Evolutionary conservation across 2,113 vertebrate species (phyloP).

Genomic region (Calyptomena viridis): DNA sequence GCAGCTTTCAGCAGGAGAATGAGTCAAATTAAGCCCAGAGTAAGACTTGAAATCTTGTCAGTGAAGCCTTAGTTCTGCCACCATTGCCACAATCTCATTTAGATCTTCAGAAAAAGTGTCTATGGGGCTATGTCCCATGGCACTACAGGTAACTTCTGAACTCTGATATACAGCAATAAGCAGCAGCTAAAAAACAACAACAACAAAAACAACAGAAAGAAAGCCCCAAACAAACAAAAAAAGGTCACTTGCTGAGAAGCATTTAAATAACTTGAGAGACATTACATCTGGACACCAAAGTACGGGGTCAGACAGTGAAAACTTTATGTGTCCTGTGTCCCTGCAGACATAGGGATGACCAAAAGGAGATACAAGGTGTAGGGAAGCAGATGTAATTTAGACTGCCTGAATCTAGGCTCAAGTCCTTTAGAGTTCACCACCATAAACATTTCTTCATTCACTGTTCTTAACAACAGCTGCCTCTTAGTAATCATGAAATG

Average conservation of each 20-base stretch:
- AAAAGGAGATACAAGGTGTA: neutral
- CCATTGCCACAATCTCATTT: neutral
- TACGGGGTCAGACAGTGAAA: neutral
- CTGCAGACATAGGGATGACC: neutral
- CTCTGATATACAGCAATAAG: neutral
- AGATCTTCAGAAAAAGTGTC: neutral
- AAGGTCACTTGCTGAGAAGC: neutral
- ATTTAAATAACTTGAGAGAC: neutral
- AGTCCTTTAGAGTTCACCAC: neutral
- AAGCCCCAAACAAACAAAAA: neutral
- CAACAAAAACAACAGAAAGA: neutral
- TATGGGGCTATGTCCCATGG: neutral
- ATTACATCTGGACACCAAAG: neutral
- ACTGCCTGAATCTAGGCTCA: neutral
- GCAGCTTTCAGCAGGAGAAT: neutral
- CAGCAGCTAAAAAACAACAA: neutral
- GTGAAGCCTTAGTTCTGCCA: neutral
- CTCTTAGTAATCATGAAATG: neutral
- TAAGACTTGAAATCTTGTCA: constrained; percentile 17
- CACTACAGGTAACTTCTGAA: neutral
- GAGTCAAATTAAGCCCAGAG: neutral
- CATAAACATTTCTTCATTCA: neutral
- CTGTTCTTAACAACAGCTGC: neutral
- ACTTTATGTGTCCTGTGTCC: neutral
- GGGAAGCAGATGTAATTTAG: neutral